Percentiles rank a stretch among this genome's conserved stretches.
These are phyloP conservation scores for Amphimedon queenslandica DNA, from an alignment of 37 sponge, comb jelly and placozoan species.

Conservation along the genomic window DNA sequence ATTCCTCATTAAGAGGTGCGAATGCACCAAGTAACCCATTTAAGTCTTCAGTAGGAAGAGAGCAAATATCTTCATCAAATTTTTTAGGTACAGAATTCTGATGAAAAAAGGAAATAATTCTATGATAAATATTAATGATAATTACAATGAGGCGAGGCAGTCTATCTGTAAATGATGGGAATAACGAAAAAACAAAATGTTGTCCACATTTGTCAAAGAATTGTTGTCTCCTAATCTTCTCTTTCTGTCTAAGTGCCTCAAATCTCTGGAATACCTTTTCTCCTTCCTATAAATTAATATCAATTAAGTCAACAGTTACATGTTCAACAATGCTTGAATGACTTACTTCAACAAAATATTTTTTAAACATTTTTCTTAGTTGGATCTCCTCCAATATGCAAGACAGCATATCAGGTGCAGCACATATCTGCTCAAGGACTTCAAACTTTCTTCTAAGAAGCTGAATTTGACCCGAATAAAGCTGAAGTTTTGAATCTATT, in stretches of 20 bases:
- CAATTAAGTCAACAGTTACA: not conserved
- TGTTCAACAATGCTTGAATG: not conserved
- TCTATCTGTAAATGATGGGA: slow-evolving; percentile 47
- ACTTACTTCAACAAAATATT: slow-evolving; percentile 21
- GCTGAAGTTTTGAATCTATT: slow-evolving; percentile 32
- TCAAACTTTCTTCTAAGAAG: slow-evolving; percentile 58
- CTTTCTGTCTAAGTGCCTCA: slow-evolving; percentile 25
- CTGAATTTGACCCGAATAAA: slow-evolving; percentile 49
- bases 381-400: slow-evolving; percentile 40
- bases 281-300: slow-evolving; percentile 15
- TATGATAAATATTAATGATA: not conserved
- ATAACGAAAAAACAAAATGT: slow-evolving; percentile 46
- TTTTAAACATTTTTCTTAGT: slow-evolving; percentile 28
- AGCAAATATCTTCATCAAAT: not conserved
- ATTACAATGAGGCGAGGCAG: slow-evolving; percentile 34
- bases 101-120: not conserved
- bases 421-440: slow-evolving; percentile 48
- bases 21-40: not conserved
- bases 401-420: slow-evolving; percentile 37
- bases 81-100: not conserved
- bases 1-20: not conserved
- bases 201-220: slow-evolving; percentile 24
- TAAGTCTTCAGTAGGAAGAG: not conserved
- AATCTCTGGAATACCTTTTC: slow-evolving; percentile 4
- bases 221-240: slow-evolving; percentile 15